A percentile compares a stretch with the other conserved stretches of the same genome.
These are phyloP conservation scores for Dromas ardeola DNA, from an alignment of 2,113 vertebrate species.

Conservation along the genomic window DNA sequence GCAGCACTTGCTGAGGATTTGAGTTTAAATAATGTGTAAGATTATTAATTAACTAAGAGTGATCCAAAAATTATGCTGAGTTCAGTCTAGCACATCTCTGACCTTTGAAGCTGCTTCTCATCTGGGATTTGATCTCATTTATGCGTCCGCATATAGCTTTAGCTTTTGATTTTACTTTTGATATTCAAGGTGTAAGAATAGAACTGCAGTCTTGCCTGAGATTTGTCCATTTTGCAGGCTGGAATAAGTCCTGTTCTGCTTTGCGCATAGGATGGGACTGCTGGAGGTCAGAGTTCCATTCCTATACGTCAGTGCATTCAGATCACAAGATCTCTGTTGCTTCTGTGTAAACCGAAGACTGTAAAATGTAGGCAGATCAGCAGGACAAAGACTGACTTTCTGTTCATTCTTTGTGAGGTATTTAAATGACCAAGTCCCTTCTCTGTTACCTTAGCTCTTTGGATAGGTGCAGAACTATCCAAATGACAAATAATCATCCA, in stretches of 20 bases:
- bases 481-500: background rate
- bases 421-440: background rate
- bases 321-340: background rate
- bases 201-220: background rate
- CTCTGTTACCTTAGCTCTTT: background rate
- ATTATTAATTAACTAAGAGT: slow-evolving; percentile 64
- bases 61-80: slow-evolving; percentile 56
- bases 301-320: background rate
- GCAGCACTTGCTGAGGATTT: background rate
- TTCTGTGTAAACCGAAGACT: background rate
- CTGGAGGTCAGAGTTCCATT: slow-evolving; percentile 18
- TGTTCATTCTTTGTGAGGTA: background rate
- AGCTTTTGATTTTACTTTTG: slow-evolving; percentile 10
- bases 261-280: background rate
- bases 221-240: background rate
- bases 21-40: slow-evolving; percentile 46
- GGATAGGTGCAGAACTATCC: background rate
- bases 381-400: background rate
- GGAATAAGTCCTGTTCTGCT: background rate
- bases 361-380: background rate
- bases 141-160: background rate
- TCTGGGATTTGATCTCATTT: background rate
- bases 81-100: slow-evolving; percentile 1
- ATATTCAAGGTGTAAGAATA: background rate
- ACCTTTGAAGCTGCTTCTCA: slow-evolving; percentile 53